Evolutionary conservation across 2,888 invertebrate species (phyloP).

Genomic region (Cantharis rustica): DNA sequence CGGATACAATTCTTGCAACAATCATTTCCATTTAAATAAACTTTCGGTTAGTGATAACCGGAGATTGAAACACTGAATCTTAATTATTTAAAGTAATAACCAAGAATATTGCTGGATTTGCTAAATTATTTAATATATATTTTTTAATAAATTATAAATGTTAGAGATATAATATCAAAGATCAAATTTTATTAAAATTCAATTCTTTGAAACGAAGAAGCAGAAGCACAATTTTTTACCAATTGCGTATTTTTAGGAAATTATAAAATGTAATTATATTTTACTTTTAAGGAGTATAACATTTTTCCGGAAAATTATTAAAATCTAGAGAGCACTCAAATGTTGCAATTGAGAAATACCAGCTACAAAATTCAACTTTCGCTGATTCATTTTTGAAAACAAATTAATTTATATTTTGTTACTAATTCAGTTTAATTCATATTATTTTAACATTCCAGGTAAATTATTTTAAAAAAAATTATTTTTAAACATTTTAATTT

Average conservation of each 20-base stretch:
- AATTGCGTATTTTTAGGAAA: neutral
- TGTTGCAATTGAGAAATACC: neutral
- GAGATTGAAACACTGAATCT: too few species aligned
- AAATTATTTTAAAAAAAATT: too few species aligned
- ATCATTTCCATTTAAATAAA: too few species aligned
- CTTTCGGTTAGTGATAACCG: too few species aligned
- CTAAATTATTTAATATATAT: too few species aligned
- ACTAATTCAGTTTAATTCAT: neutral
- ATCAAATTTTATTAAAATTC: neutral
- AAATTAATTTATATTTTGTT: neutral
- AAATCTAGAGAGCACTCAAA: neutral
- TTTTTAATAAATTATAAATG: too few species aligned
- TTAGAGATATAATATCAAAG: neutral
- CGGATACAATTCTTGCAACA: too few species aligned
- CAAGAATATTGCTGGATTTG: too few species aligned
- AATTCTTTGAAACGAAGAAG: neutral
- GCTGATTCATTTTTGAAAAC: neutral
- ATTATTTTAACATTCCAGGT: too few species aligned
- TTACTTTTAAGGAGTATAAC: neutral
- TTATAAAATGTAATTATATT: neutral
- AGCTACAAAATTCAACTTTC: neutral
- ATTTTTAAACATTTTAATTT: too few species aligned
- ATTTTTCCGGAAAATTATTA: neutral
- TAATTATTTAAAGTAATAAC: too few species aligned
- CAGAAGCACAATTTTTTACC: neutral